A percentile compares a stretch with the other conserved stretches of the same genome.
These are phyloP conservation scores for Lagorchestes hirsutus DNA, from an alignment of 2,797 vertebrate genomes.

Conservation along the genomic window DNA sequence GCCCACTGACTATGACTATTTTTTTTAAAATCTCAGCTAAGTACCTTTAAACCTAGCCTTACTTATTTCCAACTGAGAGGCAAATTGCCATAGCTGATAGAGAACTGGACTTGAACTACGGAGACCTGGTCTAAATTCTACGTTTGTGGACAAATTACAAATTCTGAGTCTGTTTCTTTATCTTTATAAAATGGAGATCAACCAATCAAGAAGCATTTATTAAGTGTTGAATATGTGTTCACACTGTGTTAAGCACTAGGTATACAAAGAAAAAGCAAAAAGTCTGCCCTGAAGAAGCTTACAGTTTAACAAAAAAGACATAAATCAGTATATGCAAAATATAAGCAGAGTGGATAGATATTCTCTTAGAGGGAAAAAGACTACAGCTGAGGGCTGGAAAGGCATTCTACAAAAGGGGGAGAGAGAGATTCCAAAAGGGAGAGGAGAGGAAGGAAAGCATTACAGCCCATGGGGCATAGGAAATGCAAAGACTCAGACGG, in stretches of 20 bases:
- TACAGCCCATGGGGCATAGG: background rate
- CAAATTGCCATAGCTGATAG: background rate
- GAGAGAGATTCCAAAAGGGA: background rate
- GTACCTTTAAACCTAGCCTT: background rate
- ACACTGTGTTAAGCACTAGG: background rate
- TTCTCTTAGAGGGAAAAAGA: background rate
- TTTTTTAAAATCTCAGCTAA: background rate
- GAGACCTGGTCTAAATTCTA: background rate
- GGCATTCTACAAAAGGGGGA: background rate
- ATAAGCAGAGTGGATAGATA: background rate
- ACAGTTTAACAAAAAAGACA: too few species aligned
- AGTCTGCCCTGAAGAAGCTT: background rate
- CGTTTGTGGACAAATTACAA: background rate
- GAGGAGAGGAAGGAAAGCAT: background rate
- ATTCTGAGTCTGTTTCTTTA: background rate
- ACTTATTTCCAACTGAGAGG: background rate
- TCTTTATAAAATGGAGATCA: background rate
- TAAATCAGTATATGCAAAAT: background rate
- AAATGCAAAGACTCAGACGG: background rate
- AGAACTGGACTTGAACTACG: background rate
- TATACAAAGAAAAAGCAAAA: background rate
- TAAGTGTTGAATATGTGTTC: background rate
- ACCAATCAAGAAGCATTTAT: background rate
- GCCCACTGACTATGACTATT: background rate
- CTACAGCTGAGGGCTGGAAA: background rate